Evolutionary conservation across 2,797 vertebrate genomes (phyloP).

Genomic region (Aulostomus chinensis): DNA sequence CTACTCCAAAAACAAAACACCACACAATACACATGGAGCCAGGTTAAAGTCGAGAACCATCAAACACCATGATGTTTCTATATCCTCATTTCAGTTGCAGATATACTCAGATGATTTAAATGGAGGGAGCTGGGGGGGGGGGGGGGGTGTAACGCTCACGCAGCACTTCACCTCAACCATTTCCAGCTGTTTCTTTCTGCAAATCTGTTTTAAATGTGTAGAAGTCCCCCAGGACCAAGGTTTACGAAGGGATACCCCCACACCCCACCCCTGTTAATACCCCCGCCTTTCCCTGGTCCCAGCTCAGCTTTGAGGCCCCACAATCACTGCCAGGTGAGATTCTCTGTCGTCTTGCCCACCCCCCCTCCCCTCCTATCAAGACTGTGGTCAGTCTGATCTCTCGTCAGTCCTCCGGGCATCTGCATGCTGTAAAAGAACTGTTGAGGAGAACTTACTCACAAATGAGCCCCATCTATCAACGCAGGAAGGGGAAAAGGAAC

Average conservation of each 20-base stretch:
- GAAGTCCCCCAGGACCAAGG: conserved; percentile 28
- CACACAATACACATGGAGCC: conserved; percentile 41
- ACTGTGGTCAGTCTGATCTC: conserved; percentile 41
- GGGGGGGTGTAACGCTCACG: too few species aligned
- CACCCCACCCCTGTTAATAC: conserved; percentile 6
- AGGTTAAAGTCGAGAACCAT: conserved; percentile 22
- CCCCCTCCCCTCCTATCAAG: background rate
- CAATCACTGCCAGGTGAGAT: conserved; percentile 61
- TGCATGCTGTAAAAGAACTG: conserved; percentile 17
- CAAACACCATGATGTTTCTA: conserved; percentile 21
- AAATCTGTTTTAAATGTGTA: conserved; percentile 51
- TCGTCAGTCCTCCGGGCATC: conserved; percentile 27
- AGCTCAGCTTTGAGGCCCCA: conserved; percentile 34
- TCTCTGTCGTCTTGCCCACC: conserved; percentile 18
- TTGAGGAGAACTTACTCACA: conserved; percentile 42
- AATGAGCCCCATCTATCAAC: conserved; percentile 47
- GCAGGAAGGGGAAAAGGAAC: conserved; percentile 31
- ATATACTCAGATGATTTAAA: conserved; percentile 41
- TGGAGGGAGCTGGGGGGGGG: conserved; percentile 10
- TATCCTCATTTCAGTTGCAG: conserved; percentile 8
- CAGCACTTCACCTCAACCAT: conserved; percentile 36
- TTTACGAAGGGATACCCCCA: conserved; percentile 32
- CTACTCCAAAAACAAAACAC: conserved; percentile 16
- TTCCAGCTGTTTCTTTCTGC: conserved; percentile 62
- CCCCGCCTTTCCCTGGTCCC: conserved; percentile 9